phyloP scores from a whole-genome alignment of 2,888 invertebrate species.

The Pandemis corylana region DNA sequence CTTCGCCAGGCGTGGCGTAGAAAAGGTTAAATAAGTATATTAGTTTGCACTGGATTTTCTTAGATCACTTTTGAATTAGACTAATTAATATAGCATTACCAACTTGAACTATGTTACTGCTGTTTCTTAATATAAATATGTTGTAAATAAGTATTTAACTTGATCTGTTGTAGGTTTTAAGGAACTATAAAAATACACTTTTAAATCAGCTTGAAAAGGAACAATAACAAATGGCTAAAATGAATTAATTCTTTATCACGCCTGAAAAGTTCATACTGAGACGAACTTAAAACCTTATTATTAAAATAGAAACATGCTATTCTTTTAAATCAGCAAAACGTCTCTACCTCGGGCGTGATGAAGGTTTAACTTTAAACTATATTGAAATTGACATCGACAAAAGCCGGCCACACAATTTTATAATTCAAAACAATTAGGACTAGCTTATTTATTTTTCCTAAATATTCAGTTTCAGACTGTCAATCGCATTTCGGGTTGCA shows the following conservation, averaged over 20 bases:
- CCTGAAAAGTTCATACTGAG: too few species aligned
- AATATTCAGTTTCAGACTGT: neutral
- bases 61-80: neutral
- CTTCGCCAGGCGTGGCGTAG: too few species aligned
- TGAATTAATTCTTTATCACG: neutral
- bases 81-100: neutral
- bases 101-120: neutral
- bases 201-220: neutral
- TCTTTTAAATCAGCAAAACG: neutral
- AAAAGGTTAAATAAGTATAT: too few species aligned
- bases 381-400: neutral
- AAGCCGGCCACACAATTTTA: neutral
- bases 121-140: neutral
- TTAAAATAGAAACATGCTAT: too few species aligned
- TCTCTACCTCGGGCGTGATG: neutral
- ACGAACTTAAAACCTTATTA: too few species aligned
- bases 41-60: conserved; percentile 19
- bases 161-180: neutral
- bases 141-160: neutral
- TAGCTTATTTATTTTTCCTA: neutral
- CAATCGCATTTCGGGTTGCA: neutral
- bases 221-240: neutral
- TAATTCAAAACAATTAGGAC: neutral
- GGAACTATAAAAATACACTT: neutral
- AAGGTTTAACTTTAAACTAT: neutral